These are phyloP conservation scores for Cynodonichthys magdalenae DNA, from an alignment of 2,797 vertebrate genomes.

Conservation along the genomic window DNA sequence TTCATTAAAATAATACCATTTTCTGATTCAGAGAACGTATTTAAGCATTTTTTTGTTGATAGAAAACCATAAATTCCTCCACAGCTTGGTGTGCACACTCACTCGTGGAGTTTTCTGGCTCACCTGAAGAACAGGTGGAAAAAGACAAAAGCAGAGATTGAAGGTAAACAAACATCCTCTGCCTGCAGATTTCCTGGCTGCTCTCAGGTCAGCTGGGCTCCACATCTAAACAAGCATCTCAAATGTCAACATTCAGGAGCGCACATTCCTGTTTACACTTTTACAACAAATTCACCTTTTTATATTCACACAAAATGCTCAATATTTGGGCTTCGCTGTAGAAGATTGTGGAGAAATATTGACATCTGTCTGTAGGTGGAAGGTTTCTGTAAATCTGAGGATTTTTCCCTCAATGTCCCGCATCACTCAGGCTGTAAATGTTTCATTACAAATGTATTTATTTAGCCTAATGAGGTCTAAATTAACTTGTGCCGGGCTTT, in stretches of 20 bases:
- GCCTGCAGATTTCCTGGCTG: conserved; percentile 26
- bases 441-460: conserved; percentile 23
- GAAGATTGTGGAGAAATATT: conserved; percentile 13
- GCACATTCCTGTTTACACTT: conserved; percentile 23
- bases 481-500: conserved; percentile 13
- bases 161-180: conserved; percentile 22
- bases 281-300: not conserved
- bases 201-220: conserved; percentile 18
- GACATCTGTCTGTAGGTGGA: not conserved
- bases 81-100: not conserved
- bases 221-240: conserved; percentile 19
- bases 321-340: conserved; percentile 1
- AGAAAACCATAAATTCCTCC: not conserved
- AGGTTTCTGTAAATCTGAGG: conserved; percentile 6
- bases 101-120: not conserved
- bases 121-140: conserved; percentile 9
- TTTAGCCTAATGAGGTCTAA: conserved; percentile 16
- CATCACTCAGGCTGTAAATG: conserved; percentile 4
- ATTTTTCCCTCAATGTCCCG: conserved; percentile 16
- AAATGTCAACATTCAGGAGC: conserved; percentile 32
- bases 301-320: conserved; percentile 5
- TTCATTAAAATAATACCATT: not conserved
- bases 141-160: not conserved
- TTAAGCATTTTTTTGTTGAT: not conserved
- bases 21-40: not conserved